Base-by-base conservation (phyloP, 1,140 invertebrate species). In the Drosophila equinoxialis region DNA sequence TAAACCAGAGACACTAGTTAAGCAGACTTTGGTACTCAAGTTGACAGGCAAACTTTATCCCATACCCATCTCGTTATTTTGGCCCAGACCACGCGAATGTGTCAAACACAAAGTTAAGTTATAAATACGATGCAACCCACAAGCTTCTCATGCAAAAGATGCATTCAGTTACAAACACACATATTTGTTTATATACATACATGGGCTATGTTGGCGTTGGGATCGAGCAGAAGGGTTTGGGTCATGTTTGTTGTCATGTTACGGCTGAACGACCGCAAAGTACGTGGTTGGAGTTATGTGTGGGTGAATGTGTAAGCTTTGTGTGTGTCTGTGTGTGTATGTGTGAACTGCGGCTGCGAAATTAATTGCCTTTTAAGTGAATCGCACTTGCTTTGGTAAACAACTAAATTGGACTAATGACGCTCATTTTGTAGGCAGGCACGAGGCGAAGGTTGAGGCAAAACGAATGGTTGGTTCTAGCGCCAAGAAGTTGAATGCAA, bases 281-380 rank as follows among this genome's bases (percentile, higher is more conserved):
- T 84, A 91, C 85, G 90, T 91, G 81, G 81, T 71, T 78, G 71
- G 71, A 42, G 74, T 51, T 59, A 13, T 59, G 57, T 37, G 57
- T 14, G 26, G 26, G 55, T 58, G 14, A 17, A 35, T 14, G 30
- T 58, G 33, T 37, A 33, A 10, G 33, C 13, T 8, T 6, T 57
- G 3, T 14, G 55, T 58, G 30, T 58, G 55, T 57, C 30, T 35
- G 54, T n/a, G 54, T 57, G 30, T 58, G 55, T 37, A 4, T 57
- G 55, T 58, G 14, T 1, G 55, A 33, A 35, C 68, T 81, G 82
- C 75, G 90, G 85, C 76, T 90, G 68, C 77, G 71, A 74, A 85
- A 91, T 91, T 91, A 91, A 91, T 91, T 91, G 90, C 90, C 90
- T 90, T 91, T 91, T 91, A 91, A 91, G 90, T 91, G 90, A 91